These are phyloP conservation scores for Tarsius wallacei DNA, from an alignment of 2,797 vertebrate genomes.

Conservation along the genomic window DNA sequence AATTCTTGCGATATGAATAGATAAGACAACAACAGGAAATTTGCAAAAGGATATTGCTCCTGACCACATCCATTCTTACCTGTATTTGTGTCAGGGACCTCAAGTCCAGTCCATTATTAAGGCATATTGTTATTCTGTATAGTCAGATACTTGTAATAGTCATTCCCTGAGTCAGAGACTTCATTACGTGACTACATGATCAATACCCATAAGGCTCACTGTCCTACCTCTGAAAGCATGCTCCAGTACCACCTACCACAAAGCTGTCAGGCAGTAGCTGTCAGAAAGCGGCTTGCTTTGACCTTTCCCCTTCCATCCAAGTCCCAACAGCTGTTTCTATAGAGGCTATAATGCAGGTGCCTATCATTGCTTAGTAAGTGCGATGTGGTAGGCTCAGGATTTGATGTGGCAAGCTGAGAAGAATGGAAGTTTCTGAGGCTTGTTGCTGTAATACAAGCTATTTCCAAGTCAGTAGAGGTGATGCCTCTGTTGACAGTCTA, in stretches of 20 bases:
- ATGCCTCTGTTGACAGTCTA: not conserved
- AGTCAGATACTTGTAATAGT: not conserved
- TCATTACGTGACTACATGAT: not conserved
- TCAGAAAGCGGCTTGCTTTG: not conserved
- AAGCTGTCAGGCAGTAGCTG: not conserved
- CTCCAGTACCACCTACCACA: not conserved
- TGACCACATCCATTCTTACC: not conserved
- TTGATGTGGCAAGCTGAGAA: not conserved
- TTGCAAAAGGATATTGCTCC: not conserved
- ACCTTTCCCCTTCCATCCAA: not conserved
- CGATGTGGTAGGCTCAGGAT: not conserved
- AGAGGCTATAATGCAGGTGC: not conserved
- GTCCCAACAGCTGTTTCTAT: not conserved
- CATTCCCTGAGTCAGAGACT: not conserved
- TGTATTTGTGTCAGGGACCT: not conserved
- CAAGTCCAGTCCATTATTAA: conserved; percentile 30
- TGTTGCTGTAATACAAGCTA: not conserved
- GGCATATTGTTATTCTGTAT: not conserved
- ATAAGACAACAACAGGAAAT: conserved; percentile 1
- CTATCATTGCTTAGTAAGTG: not conserved
- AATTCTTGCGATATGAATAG: not conserved
- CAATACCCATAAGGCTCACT: not conserved
- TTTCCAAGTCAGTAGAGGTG: not conserved
- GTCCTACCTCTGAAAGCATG: not conserved
- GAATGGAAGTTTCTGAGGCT: not conserved